Evolutionary conservation across 2,113 vertebrate genomes (phyloP).

Genomic region (Sinocyclocheilus rhinocerous): DNA sequence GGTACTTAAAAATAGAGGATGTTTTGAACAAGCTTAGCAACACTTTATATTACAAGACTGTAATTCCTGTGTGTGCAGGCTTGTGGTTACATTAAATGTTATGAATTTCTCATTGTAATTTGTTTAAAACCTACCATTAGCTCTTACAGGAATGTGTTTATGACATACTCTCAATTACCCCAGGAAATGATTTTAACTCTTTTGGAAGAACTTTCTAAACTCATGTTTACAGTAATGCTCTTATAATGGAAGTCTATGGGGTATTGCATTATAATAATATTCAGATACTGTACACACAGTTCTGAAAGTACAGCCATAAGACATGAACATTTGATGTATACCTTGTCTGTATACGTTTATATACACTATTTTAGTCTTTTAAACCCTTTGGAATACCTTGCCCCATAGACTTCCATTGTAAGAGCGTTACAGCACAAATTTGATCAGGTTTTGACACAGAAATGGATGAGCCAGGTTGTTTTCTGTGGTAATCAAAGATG

Average conservation of each 20-base stretch:
- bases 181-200: not conserved
- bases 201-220: not conserved
- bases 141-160: not conserved
- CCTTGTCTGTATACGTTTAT: not conserved
- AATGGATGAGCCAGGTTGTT: not conserved
- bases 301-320: not conserved
- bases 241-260: not conserved
- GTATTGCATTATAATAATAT: not conserved
- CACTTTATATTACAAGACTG: slow-evolving; percentile 21
- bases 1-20: not conserved
- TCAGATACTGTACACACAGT: not conserved
- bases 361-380: not conserved
- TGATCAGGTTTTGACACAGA: no score
- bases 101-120: not conserved
- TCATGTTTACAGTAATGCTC: not conserved
- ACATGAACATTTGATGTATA: not conserved
- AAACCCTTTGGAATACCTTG: not conserved
- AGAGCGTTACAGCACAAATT: not conserved
- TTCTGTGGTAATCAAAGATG: not conserved
- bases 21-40: not conserved
- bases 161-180: not conserved
- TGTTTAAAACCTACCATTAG: not conserved
- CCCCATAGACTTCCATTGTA: not conserved
- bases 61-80: not conserved
- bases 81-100: not conserved